Conservation (phyloP, 2,888 invertebrate species). For the Cremastinae sp. region DNA sequence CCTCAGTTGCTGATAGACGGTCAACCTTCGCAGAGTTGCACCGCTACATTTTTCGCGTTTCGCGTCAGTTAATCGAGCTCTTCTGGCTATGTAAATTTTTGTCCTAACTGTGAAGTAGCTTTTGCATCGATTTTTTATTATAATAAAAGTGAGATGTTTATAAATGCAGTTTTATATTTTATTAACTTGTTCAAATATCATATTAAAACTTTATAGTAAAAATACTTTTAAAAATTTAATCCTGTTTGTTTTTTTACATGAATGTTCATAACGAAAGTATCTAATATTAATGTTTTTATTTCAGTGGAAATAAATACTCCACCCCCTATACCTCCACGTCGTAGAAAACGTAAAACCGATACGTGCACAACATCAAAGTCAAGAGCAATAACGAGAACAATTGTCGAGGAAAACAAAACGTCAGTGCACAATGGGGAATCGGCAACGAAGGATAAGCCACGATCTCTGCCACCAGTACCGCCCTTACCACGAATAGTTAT, state of each 20-base stretch:
- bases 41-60: slow-evolving; percentile 67
- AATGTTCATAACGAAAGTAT: neutral
- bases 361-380: slow-evolving; percentile 54
- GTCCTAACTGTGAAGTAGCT: slow-evolving; percentile 4
- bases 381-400: slow-evolving; percentile 47
- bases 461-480: slow-evolving; percentile 63
- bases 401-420: slow-evolving; percentile 36
- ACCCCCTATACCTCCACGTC: slow-evolving; percentile 78
- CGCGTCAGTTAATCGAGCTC: slow-evolving; percentile 31
- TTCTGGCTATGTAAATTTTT: slow-evolving; percentile 14
- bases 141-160: slow-evolving; percentile 64
- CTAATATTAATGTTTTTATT: slow-evolving; percentile 44
- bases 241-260: too few relatives aligned
- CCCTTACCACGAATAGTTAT: slow-evolving; percentile 52
- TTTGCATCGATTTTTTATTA: slow-evolving; percentile 48
- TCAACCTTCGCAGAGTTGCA: slow-evolving; percentile 67
- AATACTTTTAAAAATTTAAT: too few relatives aligned
- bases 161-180: too few relatives aligned
- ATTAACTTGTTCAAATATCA: too few relatives aligned
- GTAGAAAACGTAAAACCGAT: slow-evolving; percentile 71
- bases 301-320: slow-evolving; percentile 68
- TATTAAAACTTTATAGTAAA: neutral
- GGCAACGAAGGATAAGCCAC: slow-evolving; percentile 62
- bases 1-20: slow-evolving; percentile 73
- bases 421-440: slow-evolving; percentile 15